phyloP scores from a whole-genome alignment of 2,888 invertebrate genomes.

The Rotaria sp. region DNA sequence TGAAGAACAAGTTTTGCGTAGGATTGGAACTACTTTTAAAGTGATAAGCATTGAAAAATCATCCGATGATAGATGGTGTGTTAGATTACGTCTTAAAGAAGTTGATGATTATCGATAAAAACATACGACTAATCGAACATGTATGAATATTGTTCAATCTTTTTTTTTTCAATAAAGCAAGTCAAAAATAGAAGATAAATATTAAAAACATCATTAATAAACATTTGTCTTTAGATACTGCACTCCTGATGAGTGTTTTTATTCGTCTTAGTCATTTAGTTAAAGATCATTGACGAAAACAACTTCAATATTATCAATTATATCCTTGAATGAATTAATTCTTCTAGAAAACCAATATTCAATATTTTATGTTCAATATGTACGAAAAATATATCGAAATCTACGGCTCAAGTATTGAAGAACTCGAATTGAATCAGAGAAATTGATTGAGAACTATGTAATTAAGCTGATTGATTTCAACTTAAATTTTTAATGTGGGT shows the following conservation, averaged over 20 bases:
- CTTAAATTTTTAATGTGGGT: too few species aligned
- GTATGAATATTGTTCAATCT: neutral
- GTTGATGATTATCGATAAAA: neutral
- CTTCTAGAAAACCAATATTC: neutral
- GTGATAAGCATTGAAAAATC: neutral
- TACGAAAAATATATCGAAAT: too few species aligned
- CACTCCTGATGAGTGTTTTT: neutral
- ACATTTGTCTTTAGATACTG: neutral
- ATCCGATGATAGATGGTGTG: neutral
- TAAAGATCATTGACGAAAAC: neutral
- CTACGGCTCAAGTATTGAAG: too few species aligned
- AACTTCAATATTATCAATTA: neutral
- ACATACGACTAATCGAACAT: neutral
- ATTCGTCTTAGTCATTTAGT: neutral
- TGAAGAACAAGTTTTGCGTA: neutral
- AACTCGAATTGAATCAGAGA: too few species aligned
- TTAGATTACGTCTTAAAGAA: neutral
- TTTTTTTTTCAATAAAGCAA: neutral
- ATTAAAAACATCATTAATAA: neutral
- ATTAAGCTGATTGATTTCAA: too few species aligned
- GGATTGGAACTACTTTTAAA: neutral
- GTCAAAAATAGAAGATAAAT: neutral
- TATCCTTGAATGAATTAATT: neutral
- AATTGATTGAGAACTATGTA: too few species aligned
- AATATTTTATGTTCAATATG: too few species aligned